Base-by-base conservation (phyloP, 2,797 vertebrate species). In the Tenualosa thibaudeaui region DNA sequence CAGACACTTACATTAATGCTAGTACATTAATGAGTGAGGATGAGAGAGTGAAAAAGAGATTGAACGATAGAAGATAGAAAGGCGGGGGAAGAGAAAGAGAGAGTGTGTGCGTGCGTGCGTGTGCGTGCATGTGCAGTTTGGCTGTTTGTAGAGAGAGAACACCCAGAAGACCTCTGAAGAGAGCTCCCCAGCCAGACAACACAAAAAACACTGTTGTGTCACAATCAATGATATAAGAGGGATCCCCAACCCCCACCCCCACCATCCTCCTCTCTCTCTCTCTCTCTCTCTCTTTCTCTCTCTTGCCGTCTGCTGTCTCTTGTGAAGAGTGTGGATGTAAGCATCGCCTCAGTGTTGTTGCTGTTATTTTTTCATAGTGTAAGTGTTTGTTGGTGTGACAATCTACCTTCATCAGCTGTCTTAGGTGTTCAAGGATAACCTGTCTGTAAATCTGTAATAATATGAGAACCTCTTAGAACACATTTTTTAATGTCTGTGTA, bases 1-100 rank as follows among this genome's bases (percentile, higher is more conserved):
- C 91, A 91, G 89, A 91, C 89, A 62, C 87, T 91, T 56, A 56
- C 84, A 90, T 92, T 93, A 91, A 93, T 91, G 88, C 85, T 49
- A 3, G 31, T 31, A 31, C 31, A 31, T 31, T 31, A 31, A 86
- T 84, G 84, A 81, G 81, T 86, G 83, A 88, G 87, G 83, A 82
- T 12, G 62, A 84, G 84, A 88, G 88, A 12, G 65, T 5, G 31
- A 13, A 19, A 37, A 19, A 3, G 31, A 71, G 68, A 31, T 17
- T 17, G 37, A 37, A 3, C 3, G 10, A 78, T 5, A 75, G 15
- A 15, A 22, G 17, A 7, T 15, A 40, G 40, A 22, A 83, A 53
- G 31, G 12, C 3, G 3, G 10, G 26, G 10, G 26, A 31, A 37
- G 10, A 78, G 15, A 75, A 5, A 22, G 19, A 22, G 40, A 22